These are phyloP conservation scores for human DNA, from an alignment of 2,113 vertebrate species.

Conservation along the genomic window DNA sequence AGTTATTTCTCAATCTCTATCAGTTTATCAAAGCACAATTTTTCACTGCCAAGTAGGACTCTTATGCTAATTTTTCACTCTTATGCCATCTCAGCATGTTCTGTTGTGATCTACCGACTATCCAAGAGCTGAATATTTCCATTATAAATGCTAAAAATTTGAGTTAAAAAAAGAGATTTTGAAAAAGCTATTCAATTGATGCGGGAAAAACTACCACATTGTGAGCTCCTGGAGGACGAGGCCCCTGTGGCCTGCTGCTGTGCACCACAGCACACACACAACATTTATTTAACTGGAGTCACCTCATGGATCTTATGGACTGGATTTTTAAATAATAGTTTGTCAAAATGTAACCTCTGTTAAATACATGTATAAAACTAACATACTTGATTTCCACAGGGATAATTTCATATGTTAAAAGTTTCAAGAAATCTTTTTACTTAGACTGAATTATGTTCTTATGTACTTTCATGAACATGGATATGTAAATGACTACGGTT, in stretches of 20 bases:
- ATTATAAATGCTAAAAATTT: not conserved
- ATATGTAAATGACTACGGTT: not conserved
- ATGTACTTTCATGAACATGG: not conserved
- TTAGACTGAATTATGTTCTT: not conserved
- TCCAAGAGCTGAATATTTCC: not conserved
- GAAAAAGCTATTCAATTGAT: not conserved
- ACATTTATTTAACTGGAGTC: not conserved
- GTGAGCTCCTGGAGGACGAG: not conserved
- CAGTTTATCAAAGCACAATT: not conserved
- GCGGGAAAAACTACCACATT: not conserved
- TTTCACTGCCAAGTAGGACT: not conserved
- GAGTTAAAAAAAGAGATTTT: not conserved
- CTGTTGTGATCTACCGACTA: not conserved
- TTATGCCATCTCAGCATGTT: not conserved
- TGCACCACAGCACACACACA: not conserved
- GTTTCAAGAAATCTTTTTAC: slow-evolving; percentile 33
- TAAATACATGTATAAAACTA: not conserved
- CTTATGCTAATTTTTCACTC: not conserved
- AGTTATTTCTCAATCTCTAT: not conserved
- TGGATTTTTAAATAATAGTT: not conserved
- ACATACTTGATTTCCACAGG: not conserved
- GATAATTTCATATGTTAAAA: not conserved
- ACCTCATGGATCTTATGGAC: not conserved
- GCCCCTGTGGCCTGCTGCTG: not conserved
- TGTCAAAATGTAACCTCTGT: not conserved